Percentiles rank a stretch among this genome's conserved stretches.
Conservation (phyloP, 2,888 invertebrate species). For the Diplolepis rosae region DNA sequence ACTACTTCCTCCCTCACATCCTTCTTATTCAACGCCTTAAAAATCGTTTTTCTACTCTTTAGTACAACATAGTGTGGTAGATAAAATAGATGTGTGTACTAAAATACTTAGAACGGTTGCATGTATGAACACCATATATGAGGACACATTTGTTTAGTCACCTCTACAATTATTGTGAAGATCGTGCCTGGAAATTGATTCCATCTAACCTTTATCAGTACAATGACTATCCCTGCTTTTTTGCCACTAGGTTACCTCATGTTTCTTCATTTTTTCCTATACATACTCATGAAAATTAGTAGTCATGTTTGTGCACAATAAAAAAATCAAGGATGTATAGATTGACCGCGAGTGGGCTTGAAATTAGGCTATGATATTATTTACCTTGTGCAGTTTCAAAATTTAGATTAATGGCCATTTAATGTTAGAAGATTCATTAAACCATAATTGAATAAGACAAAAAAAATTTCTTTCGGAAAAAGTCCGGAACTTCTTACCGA, state of each 20-base stretch:
- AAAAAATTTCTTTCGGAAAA: too few species aligned
- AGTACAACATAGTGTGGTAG: constrained; percentile 22
- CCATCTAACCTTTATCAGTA: constrained; percentile 35
- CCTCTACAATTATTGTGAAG: constrained; percentile 55
- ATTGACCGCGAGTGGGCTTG: too few species aligned
- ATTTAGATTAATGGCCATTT: too few species aligned
- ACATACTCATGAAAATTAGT: background rate
- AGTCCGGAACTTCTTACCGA: too few species aligned
- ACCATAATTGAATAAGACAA: too few species aligned
- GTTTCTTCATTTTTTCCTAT: constrained; percentile 11
- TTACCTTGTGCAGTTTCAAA: too few species aligned
- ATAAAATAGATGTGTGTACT: constrained; percentile 41
- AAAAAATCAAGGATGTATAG: background rate
- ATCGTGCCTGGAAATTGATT: constrained; percentile 60
- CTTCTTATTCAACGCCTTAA: constrained; percentile 36
- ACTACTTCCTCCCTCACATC: background rate
- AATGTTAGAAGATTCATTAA: too few species aligned
- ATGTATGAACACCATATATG: constrained; percentile 20
- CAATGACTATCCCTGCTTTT: constrained; percentile 18
- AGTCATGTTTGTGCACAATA: background rate
- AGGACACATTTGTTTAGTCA: constrained; percentile 43
- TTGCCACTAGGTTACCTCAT: constrained; percentile 14
- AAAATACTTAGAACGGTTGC: constrained; percentile 47
- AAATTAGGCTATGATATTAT: too few species aligned
- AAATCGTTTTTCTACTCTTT: constrained; percentile 23